Evolutionary conservation across 2,113 vertebrate genomes (phyloP).

Genomic region (Arothron firmamentum): DNA sequence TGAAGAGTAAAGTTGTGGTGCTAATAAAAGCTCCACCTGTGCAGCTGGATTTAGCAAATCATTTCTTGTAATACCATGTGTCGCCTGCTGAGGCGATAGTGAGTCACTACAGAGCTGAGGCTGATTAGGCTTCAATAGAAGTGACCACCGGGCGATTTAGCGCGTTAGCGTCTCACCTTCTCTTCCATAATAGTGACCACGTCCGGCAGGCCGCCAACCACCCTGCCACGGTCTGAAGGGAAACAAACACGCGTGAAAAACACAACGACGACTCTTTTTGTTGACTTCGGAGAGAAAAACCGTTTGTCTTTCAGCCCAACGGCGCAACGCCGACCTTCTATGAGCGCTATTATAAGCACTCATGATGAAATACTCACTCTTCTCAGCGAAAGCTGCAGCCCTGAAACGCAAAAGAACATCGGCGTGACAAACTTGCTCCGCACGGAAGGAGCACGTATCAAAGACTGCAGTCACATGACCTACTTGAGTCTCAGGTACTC

Average conservation of each 20-base stretch:
- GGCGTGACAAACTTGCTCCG: not conserved
- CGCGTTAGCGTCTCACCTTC: constrained; percentile 79
- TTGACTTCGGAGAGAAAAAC: not conserved
- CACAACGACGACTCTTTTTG: not conserved
- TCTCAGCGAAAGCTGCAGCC: constrained; percentile 94
- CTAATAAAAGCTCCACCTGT: no score
- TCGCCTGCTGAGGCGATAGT: no score
- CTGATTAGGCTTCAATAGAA: no score
- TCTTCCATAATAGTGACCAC: constrained; percentile 99
- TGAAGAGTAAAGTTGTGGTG: no score
- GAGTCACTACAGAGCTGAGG: no score
- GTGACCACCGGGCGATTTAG: no score
- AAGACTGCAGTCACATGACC: constrained; percentile 30
- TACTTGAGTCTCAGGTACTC: constrained; percentile 96
- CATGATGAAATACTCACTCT: constrained; percentile 82
- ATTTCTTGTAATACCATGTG: no score
- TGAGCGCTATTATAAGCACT: no score
- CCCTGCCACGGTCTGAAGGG: constrained; percentile 89
- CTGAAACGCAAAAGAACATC: constrained; percentile 60
- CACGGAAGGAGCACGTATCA: not conserved
- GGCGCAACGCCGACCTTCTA: not conserved
- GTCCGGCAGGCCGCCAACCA: constrained; percentile 91
- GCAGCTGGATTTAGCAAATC: no score
- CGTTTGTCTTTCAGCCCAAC: not conserved
- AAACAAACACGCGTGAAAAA: constrained; percentile 1